A percentile compares a stretch with the other conserved stretches of the same genome.
These are phyloP conservation scores for Sebastes hopkinsi DNA, from an alignment of 2,797 vertebrate genomes.

Conservation along the genomic window DNA sequence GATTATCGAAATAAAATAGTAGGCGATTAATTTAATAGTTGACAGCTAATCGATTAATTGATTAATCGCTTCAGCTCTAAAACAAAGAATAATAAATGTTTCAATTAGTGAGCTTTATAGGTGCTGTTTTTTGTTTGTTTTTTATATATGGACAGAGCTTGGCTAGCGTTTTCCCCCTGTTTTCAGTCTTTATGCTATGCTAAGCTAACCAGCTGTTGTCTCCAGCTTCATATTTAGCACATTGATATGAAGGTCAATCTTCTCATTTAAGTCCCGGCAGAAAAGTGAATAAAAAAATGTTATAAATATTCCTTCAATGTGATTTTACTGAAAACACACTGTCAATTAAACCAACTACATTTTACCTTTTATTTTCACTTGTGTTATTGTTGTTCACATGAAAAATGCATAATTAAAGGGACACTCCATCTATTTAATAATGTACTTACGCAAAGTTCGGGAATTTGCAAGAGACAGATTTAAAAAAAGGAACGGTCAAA, in stretches of 20 bases:
- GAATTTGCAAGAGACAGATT: no score
- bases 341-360: not conserved
- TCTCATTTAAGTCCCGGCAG: no score
- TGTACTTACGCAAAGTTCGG: not conserved
- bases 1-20: no score
- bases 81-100: not conserved
- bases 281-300: no score
- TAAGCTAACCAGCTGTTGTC: not conserved
- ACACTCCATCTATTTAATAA: not conserved
- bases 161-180: not conserved
- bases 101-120: not conserved
- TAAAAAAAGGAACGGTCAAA: no score
- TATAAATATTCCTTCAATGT: not conserved
- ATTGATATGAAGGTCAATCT: fast-evolving
- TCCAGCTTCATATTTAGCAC: no score
- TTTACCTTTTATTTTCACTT: not conserved
- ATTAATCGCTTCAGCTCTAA: no score
- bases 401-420: not conserved
- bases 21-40: fast-evolving
- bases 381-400: not conserved
- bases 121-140: not conserved
- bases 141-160: not conserved
- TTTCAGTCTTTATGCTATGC: not conserved
- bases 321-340: not conserved
- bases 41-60: no score